Conservation (phyloP, 2,797 vertebrate genomes). For the Mergus octosetaceus region DNA sequence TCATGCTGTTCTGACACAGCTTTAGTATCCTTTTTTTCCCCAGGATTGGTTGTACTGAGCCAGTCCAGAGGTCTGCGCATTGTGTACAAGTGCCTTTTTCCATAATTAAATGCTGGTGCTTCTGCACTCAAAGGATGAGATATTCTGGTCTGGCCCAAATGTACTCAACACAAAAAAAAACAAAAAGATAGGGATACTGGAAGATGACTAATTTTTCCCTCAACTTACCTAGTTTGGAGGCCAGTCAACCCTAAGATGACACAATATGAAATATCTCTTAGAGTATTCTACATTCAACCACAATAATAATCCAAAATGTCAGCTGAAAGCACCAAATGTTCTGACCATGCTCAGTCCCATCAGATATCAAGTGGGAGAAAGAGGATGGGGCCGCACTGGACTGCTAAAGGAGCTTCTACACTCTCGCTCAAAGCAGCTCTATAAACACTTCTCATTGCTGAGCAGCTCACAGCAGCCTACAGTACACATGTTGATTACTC, state of each 20-base stretch:
- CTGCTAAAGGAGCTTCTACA: not conserved
- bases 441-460: not conserved
- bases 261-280: not conserved
- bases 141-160: not conserved
- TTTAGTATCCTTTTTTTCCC: not conserved
- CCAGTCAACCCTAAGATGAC: not conserved
- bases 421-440: not conserved
- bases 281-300: not conserved
- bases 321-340: not conserved
- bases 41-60: not conserved
- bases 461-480: not conserved
- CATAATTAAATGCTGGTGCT: not conserved
- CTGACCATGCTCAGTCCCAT: not conserved
- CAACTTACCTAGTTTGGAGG: not conserved
- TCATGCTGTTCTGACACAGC: not conserved
- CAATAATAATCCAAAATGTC: not conserved
- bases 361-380: not conserved
- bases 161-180: not conserved
- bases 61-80: accelerated
- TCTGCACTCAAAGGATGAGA: not conserved
- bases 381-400: not conserved
- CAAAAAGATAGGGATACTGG: not conserved
- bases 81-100: not conserved
- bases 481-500: not conserved
- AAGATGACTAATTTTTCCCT: not conserved